Conservation (phyloP, 1,140 invertebrate species). For the Drosophila baimaii region DNA sequence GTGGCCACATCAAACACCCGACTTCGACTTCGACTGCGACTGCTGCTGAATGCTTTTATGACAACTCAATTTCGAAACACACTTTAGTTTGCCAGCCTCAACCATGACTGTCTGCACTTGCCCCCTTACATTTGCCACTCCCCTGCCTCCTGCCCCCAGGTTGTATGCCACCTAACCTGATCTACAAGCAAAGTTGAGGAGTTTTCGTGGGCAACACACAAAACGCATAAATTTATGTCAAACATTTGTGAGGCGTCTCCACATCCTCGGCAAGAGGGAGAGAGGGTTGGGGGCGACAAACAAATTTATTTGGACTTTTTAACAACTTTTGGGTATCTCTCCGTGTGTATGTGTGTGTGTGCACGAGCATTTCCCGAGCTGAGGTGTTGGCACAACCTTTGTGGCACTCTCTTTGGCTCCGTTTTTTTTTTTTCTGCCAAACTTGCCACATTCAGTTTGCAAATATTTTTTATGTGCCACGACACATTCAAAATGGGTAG, state of each 20-base stretch:
- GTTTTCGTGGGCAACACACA: conserved; percentile 62
- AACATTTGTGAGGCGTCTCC: conserved; percentile 62
- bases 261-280: conserved; percentile 18
- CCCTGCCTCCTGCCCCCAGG: neutral
- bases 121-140: neutral
- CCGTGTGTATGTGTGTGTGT: conserved; percentile 25
- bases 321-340: conserved; percentile 67
- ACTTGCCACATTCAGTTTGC: conserved; percentile 31
- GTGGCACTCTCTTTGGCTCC: conserved; percentile 5
- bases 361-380: conserved; percentile 10
- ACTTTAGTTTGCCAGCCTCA: conserved; percentile 74
- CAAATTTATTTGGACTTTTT: conserved; percentile 82
- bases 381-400: conserved; percentile 53
- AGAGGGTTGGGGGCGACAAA: conserved; percentile 50
- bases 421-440: neutral
- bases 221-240: conserved; percentile 83
- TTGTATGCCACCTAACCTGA: conserved; percentile 51
- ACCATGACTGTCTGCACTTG: conserved; percentile 22
- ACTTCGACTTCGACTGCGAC: conserved; percentile 16
- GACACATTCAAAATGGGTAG: conserved; percentile 20
- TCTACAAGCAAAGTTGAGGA: conserved; percentile 63
- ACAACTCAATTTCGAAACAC: conserved; percentile 80
- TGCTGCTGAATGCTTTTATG: conserved; percentile 67
- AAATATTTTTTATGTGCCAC: conserved; percentile 48
- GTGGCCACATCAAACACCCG: conserved; percentile 15